Evolutionary conservation across 2,797 vertebrate genomes (phyloP).

Genomic region (Odontamblyopus rebecca): DNA sequence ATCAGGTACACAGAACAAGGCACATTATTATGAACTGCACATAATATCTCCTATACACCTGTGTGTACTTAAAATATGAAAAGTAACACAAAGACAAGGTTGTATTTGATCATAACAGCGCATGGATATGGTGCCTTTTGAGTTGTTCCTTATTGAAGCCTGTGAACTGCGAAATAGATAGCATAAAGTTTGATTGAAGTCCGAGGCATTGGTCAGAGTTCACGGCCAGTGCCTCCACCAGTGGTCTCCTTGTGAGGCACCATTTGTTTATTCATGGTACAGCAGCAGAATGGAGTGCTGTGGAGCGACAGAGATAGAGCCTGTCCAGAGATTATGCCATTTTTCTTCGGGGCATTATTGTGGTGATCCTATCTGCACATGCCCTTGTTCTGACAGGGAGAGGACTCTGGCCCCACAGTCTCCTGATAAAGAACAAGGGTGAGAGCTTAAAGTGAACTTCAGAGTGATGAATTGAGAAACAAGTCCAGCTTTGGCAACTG

Average conservation of each 20-base stretch:
- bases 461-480: slow-evolving; percentile 7
- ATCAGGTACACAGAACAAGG: too few species aligned
- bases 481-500: background rate
- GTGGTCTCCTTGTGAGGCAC: background rate
- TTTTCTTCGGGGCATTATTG: slow-evolving; percentile 50
- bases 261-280: slow-evolving; percentile 29
- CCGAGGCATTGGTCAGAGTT: background rate
- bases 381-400: slow-evolving; percentile 55
- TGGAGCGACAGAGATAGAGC: slow-evolving; percentile 26
- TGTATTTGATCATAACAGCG: background rate
- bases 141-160: background rate
- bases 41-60: too few species aligned
- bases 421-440: slow-evolving; percentile 41
- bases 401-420: slow-evolving; percentile 36
- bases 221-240: slow-evolving; percentile 8
- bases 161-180: background rate
- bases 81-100: background rate
- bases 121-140: background rate
- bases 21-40: too few species aligned
- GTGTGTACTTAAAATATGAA: too few species aligned
- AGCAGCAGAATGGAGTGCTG: slow-evolving; percentile 36
- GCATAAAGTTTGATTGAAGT: slow-evolving; percentile 8
- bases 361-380: slow-evolving; percentile 50
- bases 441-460: slow-evolving; percentile 41
- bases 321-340: slow-evolving; percentile 49